A percentile compares a stretch with the other conserved stretches of the same genome.
Conservation (phyloP, 1,140 invertebrate species). For the Magallana angulata region DNA sequence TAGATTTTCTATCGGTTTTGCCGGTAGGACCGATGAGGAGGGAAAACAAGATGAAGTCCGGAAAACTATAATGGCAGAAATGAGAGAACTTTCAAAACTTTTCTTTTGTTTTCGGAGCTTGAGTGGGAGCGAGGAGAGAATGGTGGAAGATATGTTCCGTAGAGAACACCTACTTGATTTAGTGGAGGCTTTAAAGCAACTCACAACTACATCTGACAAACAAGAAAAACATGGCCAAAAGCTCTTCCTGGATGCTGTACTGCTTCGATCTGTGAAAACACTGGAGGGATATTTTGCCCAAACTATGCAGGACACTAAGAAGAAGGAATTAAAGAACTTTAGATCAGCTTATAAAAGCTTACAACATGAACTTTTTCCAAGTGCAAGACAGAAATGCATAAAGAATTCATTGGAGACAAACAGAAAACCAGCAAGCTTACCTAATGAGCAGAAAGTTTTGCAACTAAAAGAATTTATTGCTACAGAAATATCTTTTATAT, state of each 20-base stretch:
- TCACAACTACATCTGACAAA: neutral
- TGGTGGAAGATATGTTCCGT: neutral
- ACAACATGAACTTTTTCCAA: slow-evolving; percentile 22
- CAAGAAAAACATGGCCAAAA: neutral
- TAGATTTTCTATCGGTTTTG: too few relatives aligned
- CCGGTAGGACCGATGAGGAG: neutral
- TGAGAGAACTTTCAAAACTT: slow-evolving; percentile 45
- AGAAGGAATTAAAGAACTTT: slow-evolving; percentile 41
- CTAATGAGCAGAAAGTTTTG: neutral
- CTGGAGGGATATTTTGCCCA: neutral
- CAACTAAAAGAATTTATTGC: slow-evolving; percentile 34
- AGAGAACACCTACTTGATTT: neutral
- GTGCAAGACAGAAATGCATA: slow-evolving; percentile 38
- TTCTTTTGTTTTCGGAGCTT: slow-evolving; percentile 25
- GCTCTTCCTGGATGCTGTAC: neutral
- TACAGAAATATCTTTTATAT: neutral
- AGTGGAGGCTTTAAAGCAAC: neutral
- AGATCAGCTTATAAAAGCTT: slow-evolving; percentile 1
- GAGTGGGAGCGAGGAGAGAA: neutral
- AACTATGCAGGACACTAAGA: slow-evolving; percentile 40
- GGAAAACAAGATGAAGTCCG: slow-evolving; percentile 39
- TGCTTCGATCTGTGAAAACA: neutral
- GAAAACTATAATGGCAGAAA: slow-evolving; percentile 52
- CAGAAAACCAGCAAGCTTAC: neutral
- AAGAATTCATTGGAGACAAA: slow-evolving; percentile 19